These are phyloP conservation scores for Eilema sororculum DNA, from an alignment of 2,888 invertebrate genomes.

Conservation along the genomic window DNA sequence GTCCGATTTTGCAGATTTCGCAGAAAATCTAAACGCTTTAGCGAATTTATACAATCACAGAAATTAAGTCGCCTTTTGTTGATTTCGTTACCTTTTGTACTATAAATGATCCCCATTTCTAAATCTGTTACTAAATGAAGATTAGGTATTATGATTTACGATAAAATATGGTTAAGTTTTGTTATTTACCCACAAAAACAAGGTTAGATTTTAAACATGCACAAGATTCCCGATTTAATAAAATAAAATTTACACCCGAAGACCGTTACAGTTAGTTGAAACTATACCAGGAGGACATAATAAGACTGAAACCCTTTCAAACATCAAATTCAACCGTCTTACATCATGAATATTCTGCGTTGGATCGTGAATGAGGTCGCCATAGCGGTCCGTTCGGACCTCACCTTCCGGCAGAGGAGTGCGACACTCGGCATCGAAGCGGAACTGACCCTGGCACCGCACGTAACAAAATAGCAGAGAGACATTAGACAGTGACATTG, in stretches of 20 bases:
- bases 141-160: constrained; percentile 24
- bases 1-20: constrained; percentile 47
- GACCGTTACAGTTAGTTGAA: constrained; percentile 57
- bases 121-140: constrained; percentile 30
- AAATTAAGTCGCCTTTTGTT: constrained; percentile 60
- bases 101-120: constrained; percentile 48
- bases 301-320: constrained; percentile 33
- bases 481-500: constrained; percentile 50
- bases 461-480: constrained; percentile 64
- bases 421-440: constrained; percentile 95
- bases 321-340: constrained; percentile 70
- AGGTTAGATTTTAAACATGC: constrained; percentile 32
- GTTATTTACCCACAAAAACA: constrained; percentile 12
- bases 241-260: constrained; percentile 46
- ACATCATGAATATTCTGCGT: constrained; percentile 86
- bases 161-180: constrained; percentile 12
- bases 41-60: constrained; percentile 59
- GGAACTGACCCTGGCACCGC: constrained; percentile 93
- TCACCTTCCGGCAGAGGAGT: constrained; percentile 91
- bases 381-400: constrained; percentile 88
- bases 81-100: constrained; percentile 54
- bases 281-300: constrained; percentile 38
- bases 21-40: constrained; percentile 49
- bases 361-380: constrained; percentile 83
- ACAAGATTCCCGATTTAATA: constrained; percentile 23